These are phyloP conservation scores for Chanos chanos DNA, from an alignment of 2,797 vertebrate genomes.

Conservation along the genomic window DNA sequence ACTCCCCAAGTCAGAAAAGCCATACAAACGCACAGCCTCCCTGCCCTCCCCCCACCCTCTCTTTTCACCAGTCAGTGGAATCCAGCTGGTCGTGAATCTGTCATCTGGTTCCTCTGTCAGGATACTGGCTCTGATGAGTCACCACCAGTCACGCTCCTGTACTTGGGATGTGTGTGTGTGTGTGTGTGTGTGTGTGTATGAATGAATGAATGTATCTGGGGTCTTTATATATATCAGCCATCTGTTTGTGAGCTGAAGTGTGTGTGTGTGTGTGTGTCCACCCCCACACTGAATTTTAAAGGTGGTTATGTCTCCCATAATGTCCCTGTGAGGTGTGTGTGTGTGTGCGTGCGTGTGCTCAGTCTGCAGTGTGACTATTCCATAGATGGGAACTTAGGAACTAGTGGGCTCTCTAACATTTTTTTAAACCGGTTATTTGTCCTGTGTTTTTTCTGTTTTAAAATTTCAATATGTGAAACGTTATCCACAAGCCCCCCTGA, in stretches of 20 bases:
- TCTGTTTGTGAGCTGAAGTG: too few relatives aligned
- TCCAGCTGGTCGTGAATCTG: too few relatives aligned
- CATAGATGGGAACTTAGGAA: not conserved
- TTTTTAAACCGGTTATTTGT: constrained; percentile 9
- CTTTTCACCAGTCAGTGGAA: too few relatives aligned
- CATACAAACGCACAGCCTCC: not conserved
- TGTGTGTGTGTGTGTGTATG: too few relatives aligned
- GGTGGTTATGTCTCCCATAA: constrained; percentile 11
- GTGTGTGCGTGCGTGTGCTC: not conserved
- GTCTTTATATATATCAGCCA: too few relatives aligned
- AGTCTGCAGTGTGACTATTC: not conserved
- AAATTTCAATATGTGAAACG: not conserved
- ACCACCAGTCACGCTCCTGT: too few relatives aligned
- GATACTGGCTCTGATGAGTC: too few relatives aligned
- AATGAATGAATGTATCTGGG: too few relatives aligned
- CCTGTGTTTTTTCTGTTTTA: constrained; percentile 3
- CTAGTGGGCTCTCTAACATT: not conserved
- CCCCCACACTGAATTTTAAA: constrained; percentile 7
- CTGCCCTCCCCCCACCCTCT: not conserved
- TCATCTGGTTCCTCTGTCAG: too few relatives aligned
- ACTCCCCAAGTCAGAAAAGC: too few relatives aligned
- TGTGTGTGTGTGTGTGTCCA: too few relatives aligned
- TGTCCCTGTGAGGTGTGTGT: not conserved
- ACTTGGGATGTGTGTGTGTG: too few relatives aligned
- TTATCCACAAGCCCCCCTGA: not conserved